A percentile compares a stretch with the other conserved stretches of the same genome.
phyloP scores from a whole-genome alignment of 2,113 vertebrate species.

The Corythoichthys haematopterus region DNA sequence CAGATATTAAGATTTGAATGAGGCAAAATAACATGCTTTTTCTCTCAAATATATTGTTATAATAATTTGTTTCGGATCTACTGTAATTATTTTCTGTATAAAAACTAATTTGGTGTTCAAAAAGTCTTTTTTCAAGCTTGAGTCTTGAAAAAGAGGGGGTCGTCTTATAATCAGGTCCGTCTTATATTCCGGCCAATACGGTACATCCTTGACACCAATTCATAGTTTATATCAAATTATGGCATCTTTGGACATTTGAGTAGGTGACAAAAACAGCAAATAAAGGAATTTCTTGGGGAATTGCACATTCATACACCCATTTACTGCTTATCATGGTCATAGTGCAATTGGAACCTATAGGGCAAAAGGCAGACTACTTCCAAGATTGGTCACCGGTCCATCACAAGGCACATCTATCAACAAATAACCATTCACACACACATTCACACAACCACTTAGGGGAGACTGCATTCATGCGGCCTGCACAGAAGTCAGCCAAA shows the following conservation, averaged over 20 bases:
- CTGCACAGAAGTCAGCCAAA: neutral
- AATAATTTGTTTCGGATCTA: too few relatives aligned
- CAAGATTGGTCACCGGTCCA: neutral
- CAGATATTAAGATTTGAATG: too few relatives aligned
- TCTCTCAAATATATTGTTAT: too few relatives aligned
- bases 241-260: too few relatives aligned
- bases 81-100: too few relatives aligned
- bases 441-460: neutral
- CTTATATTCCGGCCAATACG: too few relatives aligned
- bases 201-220: neutral
- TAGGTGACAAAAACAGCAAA: neutral
- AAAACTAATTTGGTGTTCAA: too few relatives aligned
- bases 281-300: neutral
- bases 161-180: too few relatives aligned
- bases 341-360: neutral
- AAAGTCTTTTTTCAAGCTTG: too few relatives aligned
- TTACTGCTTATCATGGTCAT: neutral
- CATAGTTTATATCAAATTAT: neutral
- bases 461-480: neutral
- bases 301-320: neutral
- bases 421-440: neutral
- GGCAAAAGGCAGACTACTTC: neutral
- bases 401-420: neutral
- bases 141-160: too few relatives aligned
- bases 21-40: too few relatives aligned